Percentiles rank a stretch among this genome's conserved stretches.
These are phyloP conservation scores for Dorcus parallelipipedus DNA, from an alignment of 2,888 invertebrate species.

Conservation along the genomic window DNA sequence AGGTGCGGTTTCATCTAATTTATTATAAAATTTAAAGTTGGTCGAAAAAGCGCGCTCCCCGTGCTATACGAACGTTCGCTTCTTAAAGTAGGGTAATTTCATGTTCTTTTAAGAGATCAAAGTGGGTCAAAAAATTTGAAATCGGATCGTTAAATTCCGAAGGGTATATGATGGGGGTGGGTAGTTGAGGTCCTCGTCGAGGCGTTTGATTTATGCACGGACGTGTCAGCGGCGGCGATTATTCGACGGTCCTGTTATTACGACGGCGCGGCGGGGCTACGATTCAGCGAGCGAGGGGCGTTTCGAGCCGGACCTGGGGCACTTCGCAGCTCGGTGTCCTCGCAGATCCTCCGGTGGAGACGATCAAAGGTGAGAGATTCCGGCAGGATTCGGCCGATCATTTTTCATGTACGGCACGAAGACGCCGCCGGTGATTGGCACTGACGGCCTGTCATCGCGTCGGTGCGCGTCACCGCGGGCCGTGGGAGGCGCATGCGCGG, in stretches of 20 bases:
- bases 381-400: conserved; percentile 30
- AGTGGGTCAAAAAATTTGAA: no score
- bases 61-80: no score
- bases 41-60: no score
- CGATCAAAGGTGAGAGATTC: no score
- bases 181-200: no score
- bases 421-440: conserved; percentile 38
- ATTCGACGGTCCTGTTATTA: neutral
- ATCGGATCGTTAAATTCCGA: no score
- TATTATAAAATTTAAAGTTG: no score
- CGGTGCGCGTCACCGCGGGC: conserved; percentile 37
- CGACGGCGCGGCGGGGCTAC: neutral
- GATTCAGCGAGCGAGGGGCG: neutral
- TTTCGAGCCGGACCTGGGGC: conserved; percentile 13
- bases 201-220: neutral
- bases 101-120: no score
- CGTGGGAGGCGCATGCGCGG: conserved; percentile 52
- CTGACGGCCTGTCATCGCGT: conserved; percentile 39
- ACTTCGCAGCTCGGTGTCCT: conserved; percentile 8
- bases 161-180: no score
- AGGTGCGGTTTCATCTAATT: no score
- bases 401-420: conserved; percentile 33
- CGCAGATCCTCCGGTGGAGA: conserved; percentile 2
- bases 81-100: no score
- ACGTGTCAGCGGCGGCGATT: neutral